Conservation (phyloP, 1,140 invertebrate species). For the Brachionus plicatilis region DNA sequence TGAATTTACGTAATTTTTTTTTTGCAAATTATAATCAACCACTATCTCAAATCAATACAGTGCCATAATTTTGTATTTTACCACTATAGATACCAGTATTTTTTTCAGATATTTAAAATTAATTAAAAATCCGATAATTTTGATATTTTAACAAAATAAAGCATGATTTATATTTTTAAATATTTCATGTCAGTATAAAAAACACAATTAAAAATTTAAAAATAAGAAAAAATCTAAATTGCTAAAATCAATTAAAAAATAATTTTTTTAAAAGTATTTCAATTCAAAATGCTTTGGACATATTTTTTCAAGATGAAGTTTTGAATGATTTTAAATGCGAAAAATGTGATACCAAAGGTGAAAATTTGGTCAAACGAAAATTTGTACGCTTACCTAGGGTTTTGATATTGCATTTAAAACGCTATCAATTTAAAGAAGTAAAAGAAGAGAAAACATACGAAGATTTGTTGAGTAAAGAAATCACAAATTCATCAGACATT, state of each 20-base stretch:
- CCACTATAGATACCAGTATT: no score
- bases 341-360: slow-evolving; percentile 47
- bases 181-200: no score
- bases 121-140: no score
- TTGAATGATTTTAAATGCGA: slow-evolving; percentile 49
- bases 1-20: no score
- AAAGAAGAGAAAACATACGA: slow-evolving; percentile 42
- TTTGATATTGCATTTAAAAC: slow-evolving; percentile 50
- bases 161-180: no score
- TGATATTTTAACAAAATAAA: no score
- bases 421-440: slow-evolving; percentile 46
- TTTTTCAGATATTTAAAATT: no score
- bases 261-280: slow-evolving; percentile 42
- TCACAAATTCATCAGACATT: not conserved
- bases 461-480: slow-evolving; percentile 42
- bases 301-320: slow-evolving; percentile 47
- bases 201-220: not conserved
- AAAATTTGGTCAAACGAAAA: slow-evolving; percentile 45
- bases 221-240: not conserved
- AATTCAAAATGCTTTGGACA: slow-evolving; percentile 49
- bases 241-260: not conserved
- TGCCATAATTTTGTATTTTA: no score
- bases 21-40: no score
- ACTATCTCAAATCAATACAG: no score
- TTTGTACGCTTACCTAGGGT: slow-evolving; percentile 48